Percentiles rank a stretch among this genome's conserved stretches.
Evolutionary conservation across 2,797 vertebrate genomes (phyloP).

Genomic region (Coluber constrictor): DNA sequence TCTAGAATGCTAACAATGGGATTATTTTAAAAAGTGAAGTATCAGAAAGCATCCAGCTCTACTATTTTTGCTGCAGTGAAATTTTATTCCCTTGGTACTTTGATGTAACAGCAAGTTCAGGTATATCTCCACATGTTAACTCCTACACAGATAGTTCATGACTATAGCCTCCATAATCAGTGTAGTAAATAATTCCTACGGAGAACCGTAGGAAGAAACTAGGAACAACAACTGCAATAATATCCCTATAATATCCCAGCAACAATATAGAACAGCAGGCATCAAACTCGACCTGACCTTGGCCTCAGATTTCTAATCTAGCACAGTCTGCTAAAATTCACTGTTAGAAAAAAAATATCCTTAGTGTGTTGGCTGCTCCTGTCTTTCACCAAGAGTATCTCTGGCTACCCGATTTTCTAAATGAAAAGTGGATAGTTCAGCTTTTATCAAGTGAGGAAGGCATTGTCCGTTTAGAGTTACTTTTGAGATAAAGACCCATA

Average conservation of each 20-base stretch:
- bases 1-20: neutral
- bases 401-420: neutral
- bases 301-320: neutral
- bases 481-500: neutral
- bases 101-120: neutral
- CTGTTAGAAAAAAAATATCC: neutral
- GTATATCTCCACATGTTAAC: neutral
- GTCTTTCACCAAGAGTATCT: neutral
- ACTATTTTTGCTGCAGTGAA: neutral
- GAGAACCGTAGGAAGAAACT: neutral
- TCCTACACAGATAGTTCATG: neutral
- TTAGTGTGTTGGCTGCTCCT: neutral
- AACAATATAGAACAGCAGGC: neutral
- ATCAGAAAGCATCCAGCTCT: neutral
- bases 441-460: neutral
- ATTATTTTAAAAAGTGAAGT: neutral
- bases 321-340: neutral
- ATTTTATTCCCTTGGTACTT: neutral
- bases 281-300: neutral
- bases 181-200: neutral
- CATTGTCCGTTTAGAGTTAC: neutral
- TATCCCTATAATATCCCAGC: neutral
- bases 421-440: neutral
- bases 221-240: too few species aligned
- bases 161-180: neutral